Percentiles rank a stretch among this genome's conserved stretches.
Evolutionary conservation across 2,113 vertebrate genomes (phyloP).

Genomic region (Dipodomys stephensi): DNA sequence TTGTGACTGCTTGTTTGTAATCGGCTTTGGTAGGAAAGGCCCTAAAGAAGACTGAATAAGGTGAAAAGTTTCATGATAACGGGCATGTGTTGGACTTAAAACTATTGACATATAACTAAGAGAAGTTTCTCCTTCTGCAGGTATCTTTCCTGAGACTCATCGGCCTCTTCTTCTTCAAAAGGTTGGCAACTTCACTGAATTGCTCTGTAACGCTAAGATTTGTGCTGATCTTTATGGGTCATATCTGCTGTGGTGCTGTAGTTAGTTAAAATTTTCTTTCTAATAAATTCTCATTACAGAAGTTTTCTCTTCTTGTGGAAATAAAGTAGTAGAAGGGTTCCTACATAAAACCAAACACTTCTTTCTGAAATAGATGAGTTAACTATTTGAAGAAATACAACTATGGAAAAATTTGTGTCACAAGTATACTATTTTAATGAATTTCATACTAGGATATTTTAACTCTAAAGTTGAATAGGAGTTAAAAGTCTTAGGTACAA

Average conservation of each 20-base stretch:
- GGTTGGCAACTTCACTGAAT: constrained; percentile 85
- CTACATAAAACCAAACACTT: neutral
- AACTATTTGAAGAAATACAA: neutral
- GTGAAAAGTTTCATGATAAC: neutral
- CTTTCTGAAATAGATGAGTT: neutral
- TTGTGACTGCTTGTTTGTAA: neutral
- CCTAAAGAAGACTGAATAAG: neutral
- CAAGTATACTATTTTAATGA: neutral
- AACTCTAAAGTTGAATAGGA: too few relatives aligned
- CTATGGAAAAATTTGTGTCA: neutral
- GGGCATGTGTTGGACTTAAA: neutral
- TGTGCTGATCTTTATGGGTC: neutral
- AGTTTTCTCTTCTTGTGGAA: neutral
- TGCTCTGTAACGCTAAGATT: neutral
- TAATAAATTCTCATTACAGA: constrained; percentile 5
- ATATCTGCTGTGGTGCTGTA: neutral
- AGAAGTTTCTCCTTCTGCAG: constrained; percentile 82
- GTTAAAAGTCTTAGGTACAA: neutral
- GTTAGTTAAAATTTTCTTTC: neutral
- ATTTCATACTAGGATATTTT: neutral
- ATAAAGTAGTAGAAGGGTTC: neutral
- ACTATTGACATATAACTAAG: constrained; percentile 19
- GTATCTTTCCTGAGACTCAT: constrained; percentile 94
- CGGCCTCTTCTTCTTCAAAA: constrained; percentile 93
- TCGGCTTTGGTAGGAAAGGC: constrained; percentile 7